A percentile compares a stretch with the other conserved stretches of the same genome.
Evolutionary conservation across 2,797 vertebrate genomes (phyloP).

Genomic region (Rhinoraja longicauda): DNA sequence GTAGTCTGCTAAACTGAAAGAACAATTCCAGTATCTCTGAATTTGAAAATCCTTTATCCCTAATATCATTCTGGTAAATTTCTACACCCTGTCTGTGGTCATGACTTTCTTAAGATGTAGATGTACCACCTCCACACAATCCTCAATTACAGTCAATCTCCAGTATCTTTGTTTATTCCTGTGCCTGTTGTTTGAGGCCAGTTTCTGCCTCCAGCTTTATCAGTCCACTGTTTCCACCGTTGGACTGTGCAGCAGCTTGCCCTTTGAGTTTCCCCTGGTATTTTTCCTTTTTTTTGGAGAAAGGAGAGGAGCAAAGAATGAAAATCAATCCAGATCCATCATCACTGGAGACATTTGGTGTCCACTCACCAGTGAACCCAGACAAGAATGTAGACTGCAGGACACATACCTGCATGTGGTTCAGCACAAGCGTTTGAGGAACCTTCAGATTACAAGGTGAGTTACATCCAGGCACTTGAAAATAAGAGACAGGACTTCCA

Average conservation of each 20-base stretch:
- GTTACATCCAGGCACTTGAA: not conserved
- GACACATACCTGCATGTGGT: not conserved
- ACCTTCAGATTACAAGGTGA: not conserved
- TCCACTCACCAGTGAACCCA: not conserved
- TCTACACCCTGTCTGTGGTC: not conserved
- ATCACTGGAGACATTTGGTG: not conserved
- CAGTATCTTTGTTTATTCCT: not conserved
- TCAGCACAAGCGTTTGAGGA: not conserved
- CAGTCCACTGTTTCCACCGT: not conserved
- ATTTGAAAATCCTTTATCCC: not conserved
- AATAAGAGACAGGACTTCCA: not conserved
- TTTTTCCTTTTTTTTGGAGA: constrained; percentile 17
- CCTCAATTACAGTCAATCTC: not conserved
- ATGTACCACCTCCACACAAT: not conserved
- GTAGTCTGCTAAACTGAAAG: not conserved
- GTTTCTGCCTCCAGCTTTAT: not conserved
- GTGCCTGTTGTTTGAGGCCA: not conserved
- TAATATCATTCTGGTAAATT: not conserved
- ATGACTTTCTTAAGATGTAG: not conserved
- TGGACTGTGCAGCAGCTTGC: not conserved
- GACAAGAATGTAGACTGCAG: not conserved
- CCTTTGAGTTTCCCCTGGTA: constrained; percentile 1
- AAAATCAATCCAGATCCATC: not conserved
- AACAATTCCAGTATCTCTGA: not conserved
- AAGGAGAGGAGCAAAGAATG: constrained; percentile 3